Conservation (phyloP, 2,888 invertebrate species). For the Argyresthia goedartella region DNA sequence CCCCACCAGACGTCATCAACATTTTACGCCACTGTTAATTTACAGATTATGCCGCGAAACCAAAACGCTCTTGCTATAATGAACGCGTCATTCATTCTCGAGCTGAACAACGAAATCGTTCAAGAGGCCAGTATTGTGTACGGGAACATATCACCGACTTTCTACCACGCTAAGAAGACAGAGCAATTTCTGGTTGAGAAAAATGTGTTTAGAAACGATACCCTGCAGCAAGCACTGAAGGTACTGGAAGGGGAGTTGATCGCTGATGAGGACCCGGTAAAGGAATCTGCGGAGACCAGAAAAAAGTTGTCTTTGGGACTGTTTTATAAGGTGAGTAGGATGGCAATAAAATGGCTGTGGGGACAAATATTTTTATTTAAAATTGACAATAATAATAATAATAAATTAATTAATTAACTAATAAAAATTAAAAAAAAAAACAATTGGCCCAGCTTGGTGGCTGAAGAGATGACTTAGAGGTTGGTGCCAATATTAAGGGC, state of each 20-base stretch:
- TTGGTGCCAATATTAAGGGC: too few species aligned
- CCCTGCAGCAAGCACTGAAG: slow-evolving; percentile 60
- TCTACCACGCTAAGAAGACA: slow-evolving; percentile 70
- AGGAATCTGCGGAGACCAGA: slow-evolving; percentile 76
- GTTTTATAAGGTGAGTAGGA: slow-evolving; percentile 90
- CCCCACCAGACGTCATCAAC: too few species aligned
- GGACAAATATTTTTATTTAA: too few species aligned
- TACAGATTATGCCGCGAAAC: slow-evolving; percentile 79
- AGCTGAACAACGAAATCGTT: slow-evolving; percentile 36
- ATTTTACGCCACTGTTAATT: too few species aligned
- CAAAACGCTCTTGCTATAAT: slow-evolving; percentile 84
- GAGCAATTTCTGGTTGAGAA: slow-evolving; percentile 65
- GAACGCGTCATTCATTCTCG: slow-evolving; percentile 79
- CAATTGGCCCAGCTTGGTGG: too few species aligned
- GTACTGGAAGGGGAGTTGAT: slow-evolving; percentile 70
- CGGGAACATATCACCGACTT: slow-evolving; percentile 73
- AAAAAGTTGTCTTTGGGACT: slow-evolving; percentile 78
- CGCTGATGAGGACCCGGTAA: slow-evolving; percentile 74
- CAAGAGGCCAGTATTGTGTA: slow-evolving; percentile 70
- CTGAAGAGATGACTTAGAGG: too few species aligned
- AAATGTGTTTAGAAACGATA: slow-evolving; percentile 38
- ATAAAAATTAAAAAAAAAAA: too few species aligned
- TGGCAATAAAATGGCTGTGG: too few species aligned
- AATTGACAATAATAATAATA: too few species aligned
- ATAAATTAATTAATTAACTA: too few species aligned